Conservation (phyloP, 92 coral and sea anemone species). For the Porites evermanni region DNA sequence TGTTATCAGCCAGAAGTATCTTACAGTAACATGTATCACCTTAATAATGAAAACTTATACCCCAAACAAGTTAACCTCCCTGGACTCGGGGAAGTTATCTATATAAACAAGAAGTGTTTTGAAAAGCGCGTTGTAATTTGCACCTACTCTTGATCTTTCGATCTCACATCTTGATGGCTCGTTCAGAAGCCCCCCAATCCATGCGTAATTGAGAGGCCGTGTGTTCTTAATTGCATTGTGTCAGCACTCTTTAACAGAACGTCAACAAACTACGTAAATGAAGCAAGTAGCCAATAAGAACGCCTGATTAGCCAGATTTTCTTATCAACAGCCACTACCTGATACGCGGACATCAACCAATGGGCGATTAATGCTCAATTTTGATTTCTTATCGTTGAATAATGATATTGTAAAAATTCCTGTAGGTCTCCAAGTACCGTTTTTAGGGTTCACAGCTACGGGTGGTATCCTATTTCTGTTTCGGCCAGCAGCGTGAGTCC, state of each 20-base stretch:
- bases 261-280: slow-evolving; percentile 98
- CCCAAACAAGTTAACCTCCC: slow-evolving; percentile 30
- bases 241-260: slow-evolving; percentile 94
- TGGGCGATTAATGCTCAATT: slow-evolving; percentile 97
- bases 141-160: slow-evolving; percentile 72
- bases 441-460: slow-evolving; percentile 87
- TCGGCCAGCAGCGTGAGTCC: slow-evolving; percentile 74
- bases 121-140: slow-evolving; percentile 78
- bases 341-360: slow-evolving; percentile 97
- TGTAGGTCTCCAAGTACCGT: slow-evolving; percentile 95
- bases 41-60: slow-evolving; percentile 5
- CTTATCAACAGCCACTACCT: slow-evolving; percentile 96
- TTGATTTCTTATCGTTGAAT: slow-evolving; percentile 96
- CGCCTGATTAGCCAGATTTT: slow-evolving; percentile 89
- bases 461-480: slow-evolving; percentile 83
- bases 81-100: slow-evolving; percentile 31
- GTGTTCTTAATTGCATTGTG: slow-evolving; percentile 96
- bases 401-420: slow-evolving; percentile 98
- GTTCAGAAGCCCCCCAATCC: slow-evolving; percentile 53
- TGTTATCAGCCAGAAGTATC: neutral
- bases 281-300: slow-evolving; percentile 83
- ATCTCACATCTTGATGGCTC: slow-evolving; percentile 52
- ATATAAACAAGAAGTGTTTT: slow-evolving; percentile 84
- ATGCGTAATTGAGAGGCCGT: slow-evolving; percentile 95
- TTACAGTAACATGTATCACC: neutral